Conservation (phyloP, 2,797 vertebrate genomes). For the Nyctalus aviator region DNA sequence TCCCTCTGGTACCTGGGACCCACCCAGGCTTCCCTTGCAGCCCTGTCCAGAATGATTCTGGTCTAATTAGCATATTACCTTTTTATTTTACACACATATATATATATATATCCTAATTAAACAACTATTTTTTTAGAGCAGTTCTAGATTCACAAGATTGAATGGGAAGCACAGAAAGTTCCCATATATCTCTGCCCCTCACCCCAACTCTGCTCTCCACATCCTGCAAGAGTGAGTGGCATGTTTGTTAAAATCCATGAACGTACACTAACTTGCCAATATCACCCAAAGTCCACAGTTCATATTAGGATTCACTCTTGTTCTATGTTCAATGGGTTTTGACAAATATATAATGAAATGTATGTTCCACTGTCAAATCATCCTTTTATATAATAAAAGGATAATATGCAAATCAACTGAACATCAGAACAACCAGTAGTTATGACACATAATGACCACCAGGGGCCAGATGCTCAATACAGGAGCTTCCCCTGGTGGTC, state of each 20-base stretch:
- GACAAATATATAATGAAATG: not conserved
- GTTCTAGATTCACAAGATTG: not conserved
- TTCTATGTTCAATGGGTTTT: not conserved
- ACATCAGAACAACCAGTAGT: too few relatives aligned
- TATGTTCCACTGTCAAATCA: not conserved
- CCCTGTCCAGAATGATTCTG: too few relatives aligned
- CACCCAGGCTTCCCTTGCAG: too few relatives aligned
- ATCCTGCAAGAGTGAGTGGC: not conserved
- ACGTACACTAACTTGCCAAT: not conserved
- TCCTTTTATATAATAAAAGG: too few relatives aligned
- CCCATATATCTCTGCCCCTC: not conserved
- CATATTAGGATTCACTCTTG: not conserved
- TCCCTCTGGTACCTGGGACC: too few relatives aligned
- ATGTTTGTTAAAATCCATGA: not conserved
- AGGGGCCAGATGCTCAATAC: too few relatives aligned
- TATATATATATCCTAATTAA: too few relatives aligned
- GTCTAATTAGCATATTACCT: too few relatives aligned
- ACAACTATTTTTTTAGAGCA: not conserved
- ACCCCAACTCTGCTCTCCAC: not conserved
- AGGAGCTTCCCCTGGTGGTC: too few relatives aligned
- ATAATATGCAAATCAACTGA: too few relatives aligned
- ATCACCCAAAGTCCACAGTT: not conserved
- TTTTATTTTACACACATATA: too few relatives aligned
- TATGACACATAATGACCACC: too few relatives aligned
- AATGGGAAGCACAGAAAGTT: not conserved